Evolutionary conservation across 2,888 invertebrate genomes (phyloP).

Genomic region (Standfussiana lucernea): DNA sequence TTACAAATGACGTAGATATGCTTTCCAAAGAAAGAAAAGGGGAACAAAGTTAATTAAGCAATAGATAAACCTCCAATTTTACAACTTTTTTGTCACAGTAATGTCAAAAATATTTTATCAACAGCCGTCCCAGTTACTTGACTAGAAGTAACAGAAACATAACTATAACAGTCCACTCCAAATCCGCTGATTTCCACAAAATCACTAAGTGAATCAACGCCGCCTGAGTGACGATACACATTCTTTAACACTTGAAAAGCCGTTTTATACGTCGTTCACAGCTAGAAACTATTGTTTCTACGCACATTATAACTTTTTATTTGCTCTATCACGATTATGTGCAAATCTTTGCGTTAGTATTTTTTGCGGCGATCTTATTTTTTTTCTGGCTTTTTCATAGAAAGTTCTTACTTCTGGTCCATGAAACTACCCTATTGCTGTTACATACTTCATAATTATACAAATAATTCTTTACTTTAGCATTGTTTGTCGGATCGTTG

Average conservation of each 20-base stretch:
- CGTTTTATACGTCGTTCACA: not conserved
- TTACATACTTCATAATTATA: not conserved
- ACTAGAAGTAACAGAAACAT: not conserved
- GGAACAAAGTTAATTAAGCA: not conserved
- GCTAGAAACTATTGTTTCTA: not conserved
- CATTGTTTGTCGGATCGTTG: not conserved
- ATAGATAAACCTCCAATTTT: not conserved
- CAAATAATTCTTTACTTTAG: not conserved
- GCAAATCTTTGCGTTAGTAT: not conserved
- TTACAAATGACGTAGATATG: not conserved
- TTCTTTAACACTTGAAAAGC: constrained; percentile 28
- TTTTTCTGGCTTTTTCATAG: not conserved
- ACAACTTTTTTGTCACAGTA: not conserved
- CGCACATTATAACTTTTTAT: not conserved
- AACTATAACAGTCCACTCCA: constrained; percentile 1
- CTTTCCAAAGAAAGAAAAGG: not conserved
- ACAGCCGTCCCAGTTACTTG: not conserved
- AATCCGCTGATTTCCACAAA: constrained; percentile 36
- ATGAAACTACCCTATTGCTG: not conserved
- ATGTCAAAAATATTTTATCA: not conserved
- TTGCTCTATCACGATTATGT: not conserved
- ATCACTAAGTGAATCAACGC: constrained; percentile 25
- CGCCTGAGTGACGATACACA: constrained; percentile 34
- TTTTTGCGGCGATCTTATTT: not conserved
- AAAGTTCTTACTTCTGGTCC: not conserved